Evolutionary conservation across 2,888 invertebrate genomes (phyloP), one percentile per base, ranked within the genome.

Genomic region (Trissonchulus sp.): DNA sequence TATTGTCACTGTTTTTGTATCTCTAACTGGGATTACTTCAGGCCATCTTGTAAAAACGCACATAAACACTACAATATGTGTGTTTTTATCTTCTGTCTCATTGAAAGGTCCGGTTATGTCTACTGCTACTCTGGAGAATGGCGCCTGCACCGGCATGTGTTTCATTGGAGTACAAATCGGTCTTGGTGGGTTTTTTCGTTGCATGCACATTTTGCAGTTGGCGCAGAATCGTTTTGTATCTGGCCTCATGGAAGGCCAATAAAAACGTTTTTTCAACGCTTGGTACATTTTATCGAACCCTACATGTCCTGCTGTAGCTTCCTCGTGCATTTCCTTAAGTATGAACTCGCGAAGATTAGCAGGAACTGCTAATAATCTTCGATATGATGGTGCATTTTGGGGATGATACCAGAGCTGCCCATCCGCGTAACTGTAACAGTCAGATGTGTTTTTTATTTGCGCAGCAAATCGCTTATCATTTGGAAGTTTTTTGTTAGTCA

Each of bases 271-370:
- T 28, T 34, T 65, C 34, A 65, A 15, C n/a, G 30, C 34, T 31
- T 31, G 34, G 65, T 31, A 34, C 34, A 65, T 65, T 65, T 28
- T 65, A 28, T 31, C 65, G n/a, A 65, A 31, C 8, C 65, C 65
- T 18, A 65, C 30, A 65, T 65, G 65, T 65, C 65, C 65, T 65
- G 31, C 8, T 18, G 23, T 48, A 15, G 48, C 48, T 48, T 8
- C 23, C 23, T 48, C 48, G 48, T 48, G 48, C 48, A 48, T 48
- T 48, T 48, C 48, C 23, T 48, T 48, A 23, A 48, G 48, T 8
- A 48, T 48, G 48, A 23, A 15, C 8, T 8, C 48, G 8, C 48
- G 8, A 8, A 48, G 23, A 15, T 48, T 48, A 15, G 8, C 48
- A 15, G 48, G 48, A 15, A 48, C 48, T 48, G 48, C 48, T 15